These are phyloP conservation scores for Trogon melanurus DNA, from an alignment of 2,113 vertebrate genomes.

Conservation along the genomic window DNA sequence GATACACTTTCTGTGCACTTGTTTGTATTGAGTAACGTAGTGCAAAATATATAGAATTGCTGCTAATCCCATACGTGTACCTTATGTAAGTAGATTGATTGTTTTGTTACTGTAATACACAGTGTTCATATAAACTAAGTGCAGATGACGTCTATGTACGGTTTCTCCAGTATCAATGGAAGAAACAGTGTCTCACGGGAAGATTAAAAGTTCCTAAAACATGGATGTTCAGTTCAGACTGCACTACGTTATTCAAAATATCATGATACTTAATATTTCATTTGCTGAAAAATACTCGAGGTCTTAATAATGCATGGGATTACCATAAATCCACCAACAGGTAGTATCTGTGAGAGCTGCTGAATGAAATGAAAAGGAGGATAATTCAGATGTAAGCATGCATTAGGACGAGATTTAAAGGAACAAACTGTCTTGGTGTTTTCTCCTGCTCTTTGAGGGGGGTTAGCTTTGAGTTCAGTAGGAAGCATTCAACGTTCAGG, in stretches of 20 bases:
- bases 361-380: constrained; percentile 21
- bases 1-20: neutral
- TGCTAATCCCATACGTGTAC: neutral
- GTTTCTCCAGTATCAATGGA: neutral
- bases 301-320: neutral
- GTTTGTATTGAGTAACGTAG: neutral
- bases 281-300: neutral
- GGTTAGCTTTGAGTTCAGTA: neutral
- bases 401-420: constrained; percentile 34
- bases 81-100: neutral
- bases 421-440: neutral
- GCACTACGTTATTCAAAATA: neutral
- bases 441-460: neutral
- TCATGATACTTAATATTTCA: neutral
- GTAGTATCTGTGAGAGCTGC: constrained; percentile 10
- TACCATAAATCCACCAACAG: constrained; percentile 50
- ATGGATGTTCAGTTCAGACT: neutral
- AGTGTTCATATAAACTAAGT: neutral
- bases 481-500: neutral
- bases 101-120: neutral
- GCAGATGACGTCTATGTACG: neutral
- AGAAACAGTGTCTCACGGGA: neutral
- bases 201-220: neutral
- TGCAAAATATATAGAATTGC: neutral
- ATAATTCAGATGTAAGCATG: constrained; percentile 29